Percentiles rank a stretch among this genome's conserved stretches.
Conservation (phyloP, 2,113 vertebrate genomes). For the Megaceryle torquata region DNA sequence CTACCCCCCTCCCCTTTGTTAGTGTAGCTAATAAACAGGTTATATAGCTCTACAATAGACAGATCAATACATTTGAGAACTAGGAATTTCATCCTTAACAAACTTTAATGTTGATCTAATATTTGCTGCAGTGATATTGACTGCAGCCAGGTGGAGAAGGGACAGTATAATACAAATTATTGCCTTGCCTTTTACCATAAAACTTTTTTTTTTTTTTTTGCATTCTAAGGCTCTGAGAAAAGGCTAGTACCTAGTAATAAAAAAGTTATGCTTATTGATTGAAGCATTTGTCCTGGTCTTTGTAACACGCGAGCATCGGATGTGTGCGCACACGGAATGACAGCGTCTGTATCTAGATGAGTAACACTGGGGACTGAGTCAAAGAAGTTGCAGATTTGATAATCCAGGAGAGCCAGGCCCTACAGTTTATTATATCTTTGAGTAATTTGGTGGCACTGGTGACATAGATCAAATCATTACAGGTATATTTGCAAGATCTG, state of each 20-base stretch:
- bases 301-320: neutral
- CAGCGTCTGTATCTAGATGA: neutral
- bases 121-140: conserved; percentile 29
- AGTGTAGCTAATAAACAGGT: neutral
- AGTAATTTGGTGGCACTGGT: neutral
- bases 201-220: neutral
- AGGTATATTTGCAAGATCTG: neutral
- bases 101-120: conserved; percentile 30
- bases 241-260: neutral
- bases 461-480: neutral
- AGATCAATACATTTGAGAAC: conserved; percentile 17
- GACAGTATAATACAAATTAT: neutral
- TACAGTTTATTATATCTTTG: neutral
- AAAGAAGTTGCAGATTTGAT: neutral
- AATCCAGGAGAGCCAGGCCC: neutral
- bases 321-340: neutral
- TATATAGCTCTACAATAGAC: conserved; percentile 20
- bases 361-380: neutral
- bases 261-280: neutral
- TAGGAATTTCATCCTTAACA: conserved; percentile 6
- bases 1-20: neutral
- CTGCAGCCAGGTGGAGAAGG: conserved; percentile 41
- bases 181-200: conserved; percentile 24
- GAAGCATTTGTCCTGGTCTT: neutral
- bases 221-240: neutral